Percentiles rank a stretch among this genome's conserved stretches.
Conservation (phyloP, 1,140 invertebrate genomes). For the Polyergus mexicanus region DNA sequence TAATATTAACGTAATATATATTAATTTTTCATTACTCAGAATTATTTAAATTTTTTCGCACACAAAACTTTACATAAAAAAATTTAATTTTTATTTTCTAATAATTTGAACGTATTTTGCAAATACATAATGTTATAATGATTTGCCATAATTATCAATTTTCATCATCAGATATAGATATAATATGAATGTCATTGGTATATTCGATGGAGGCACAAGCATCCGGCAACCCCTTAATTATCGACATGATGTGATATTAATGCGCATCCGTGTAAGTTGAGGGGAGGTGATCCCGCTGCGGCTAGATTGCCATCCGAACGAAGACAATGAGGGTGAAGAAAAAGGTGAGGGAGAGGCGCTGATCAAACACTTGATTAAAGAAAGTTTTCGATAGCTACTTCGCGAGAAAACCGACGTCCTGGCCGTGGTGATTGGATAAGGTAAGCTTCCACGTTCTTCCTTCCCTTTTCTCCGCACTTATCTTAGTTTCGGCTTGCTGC, state of each 20-base stretch:
- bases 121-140: neutral
- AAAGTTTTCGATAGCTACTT: slow-evolving; percentile 79
- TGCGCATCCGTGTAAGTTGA: neutral
- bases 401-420: slow-evolving; percentile 68
- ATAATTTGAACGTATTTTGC: neutral
- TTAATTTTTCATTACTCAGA: too few species aligned
- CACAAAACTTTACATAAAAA: too few species aligned
- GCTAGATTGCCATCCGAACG: slow-evolving; percentile 64
- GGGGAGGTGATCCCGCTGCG: slow-evolving; percentile 13
- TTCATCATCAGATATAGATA: neutral
- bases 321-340: slow-evolving; percentile 65
- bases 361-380: slow-evolving; percentile 83
- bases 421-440: slow-evolving; percentile 77
- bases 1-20: too few species aligned
- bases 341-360: slow-evolving; percentile 45
- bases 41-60: too few species aligned
- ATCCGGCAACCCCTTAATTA: neutral
- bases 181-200: neutral
- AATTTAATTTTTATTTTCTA: too few species aligned
- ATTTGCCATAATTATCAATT: slow-evolving; percentile 4
- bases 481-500: too few species aligned
- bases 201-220: neutral
- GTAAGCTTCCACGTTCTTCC: slow-evolving; percentile 62
- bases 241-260: slow-evolving; percentile 20
- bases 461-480: neutral